A percentile compares a stretch with the other conserved stretches of the same genome.
Evolutionary conservation across 2,888 invertebrate genomes (phyloP).

Genomic region (Eudiplozoon nipponicum): DNA sequence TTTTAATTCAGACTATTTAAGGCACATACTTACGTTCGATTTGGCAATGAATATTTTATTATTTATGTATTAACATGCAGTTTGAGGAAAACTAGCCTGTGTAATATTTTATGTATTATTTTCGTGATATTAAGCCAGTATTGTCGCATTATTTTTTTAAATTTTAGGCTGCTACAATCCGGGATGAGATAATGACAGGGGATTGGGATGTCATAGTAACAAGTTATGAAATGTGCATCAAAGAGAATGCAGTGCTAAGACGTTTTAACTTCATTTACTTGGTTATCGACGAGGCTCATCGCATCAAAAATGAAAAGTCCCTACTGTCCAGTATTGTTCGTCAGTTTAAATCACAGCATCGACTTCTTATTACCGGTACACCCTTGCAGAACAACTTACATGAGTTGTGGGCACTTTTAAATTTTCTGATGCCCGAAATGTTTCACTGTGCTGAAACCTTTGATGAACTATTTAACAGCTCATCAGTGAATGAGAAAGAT

Average conservation of each 20-base stretch:
- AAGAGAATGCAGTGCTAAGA: slow-evolving; percentile 73
- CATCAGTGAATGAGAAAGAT: slow-evolving; percentile 49
- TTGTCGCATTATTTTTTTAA: too few species aligned
- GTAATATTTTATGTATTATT: too few species aligned
- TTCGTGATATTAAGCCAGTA: too few species aligned
- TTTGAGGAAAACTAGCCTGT: too few species aligned
- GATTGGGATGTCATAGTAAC: slow-evolving; percentile 95
- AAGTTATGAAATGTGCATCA: slow-evolving; percentile 89
- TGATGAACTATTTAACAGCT: slow-evolving; percentile 89
- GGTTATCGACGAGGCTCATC: slow-evolving; percentile 96
- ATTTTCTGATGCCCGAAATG: slow-evolving; percentile 81
- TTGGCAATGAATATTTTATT: too few species aligned
- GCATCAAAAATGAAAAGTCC: slow-evolving; percentile 94
- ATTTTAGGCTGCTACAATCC: too few species aligned
- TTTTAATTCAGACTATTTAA: too few species aligned
- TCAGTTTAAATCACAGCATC: slow-evolving; percentile 76
- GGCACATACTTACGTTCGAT: too few species aligned
- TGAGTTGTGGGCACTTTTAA: slow-evolving; percentile 78
- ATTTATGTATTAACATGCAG: too few species aligned
- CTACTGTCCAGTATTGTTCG: slow-evolving; percentile 77
- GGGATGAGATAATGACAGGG: slow-evolving; percentile 48
- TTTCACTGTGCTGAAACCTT: slow-evolving; percentile 64
- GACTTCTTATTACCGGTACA: slow-evolving; percentile 70
- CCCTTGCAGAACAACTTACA: slow-evolving; percentile 91
- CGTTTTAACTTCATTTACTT: slow-evolving; percentile 94